phyloP scores from a whole-genome alignment of 2,113 vertebrate species.

The Xiphophorus hellerii region DNA sequence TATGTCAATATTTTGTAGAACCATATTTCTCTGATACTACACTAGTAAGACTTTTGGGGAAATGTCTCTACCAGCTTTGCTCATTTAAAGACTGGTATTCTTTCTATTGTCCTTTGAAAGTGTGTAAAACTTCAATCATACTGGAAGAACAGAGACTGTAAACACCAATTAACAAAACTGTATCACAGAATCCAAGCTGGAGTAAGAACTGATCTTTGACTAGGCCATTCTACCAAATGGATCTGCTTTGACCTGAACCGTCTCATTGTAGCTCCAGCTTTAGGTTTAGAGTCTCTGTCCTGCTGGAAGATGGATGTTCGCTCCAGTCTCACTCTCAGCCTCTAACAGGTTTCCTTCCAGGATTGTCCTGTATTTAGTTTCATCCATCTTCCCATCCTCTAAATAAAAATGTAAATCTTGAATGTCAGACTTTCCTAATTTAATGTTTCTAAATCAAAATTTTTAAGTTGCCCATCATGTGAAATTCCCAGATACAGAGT shows the following conservation, averaged over 20 bases:
- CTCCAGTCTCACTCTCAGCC: background rate
- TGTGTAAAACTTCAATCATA: background rate
- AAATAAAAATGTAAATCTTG: background rate
- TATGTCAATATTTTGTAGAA: too few species aligned
- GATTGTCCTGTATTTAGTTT: background rate
- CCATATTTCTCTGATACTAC: too few species aligned
- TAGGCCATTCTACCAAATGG: background rate
- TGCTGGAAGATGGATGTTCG: background rate
- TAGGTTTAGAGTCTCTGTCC: background rate
- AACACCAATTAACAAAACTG: too few species aligned
- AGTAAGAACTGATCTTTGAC: background rate
- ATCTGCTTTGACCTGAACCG: background rate
- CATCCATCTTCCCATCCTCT: rapidly evolving
- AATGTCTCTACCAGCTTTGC: too few species aligned
- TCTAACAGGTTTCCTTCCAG: background rate
- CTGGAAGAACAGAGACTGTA: background rate
- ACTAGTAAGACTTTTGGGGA: too few species aligned
- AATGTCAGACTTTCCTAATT: background rate
- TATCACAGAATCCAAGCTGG: too few species aligned
- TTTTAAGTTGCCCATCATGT: background rate
- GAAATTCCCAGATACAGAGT: background rate
- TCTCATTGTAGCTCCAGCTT: background rate
- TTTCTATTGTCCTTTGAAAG: too few species aligned
- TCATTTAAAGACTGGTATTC: too few species aligned
- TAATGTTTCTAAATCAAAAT: background rate